A percentile compares a stretch with the other conserved stretches of the same genome.
Conservation (phyloP, 2,888 invertebrate genomes). For the Philonicus albiceps region DNA sequence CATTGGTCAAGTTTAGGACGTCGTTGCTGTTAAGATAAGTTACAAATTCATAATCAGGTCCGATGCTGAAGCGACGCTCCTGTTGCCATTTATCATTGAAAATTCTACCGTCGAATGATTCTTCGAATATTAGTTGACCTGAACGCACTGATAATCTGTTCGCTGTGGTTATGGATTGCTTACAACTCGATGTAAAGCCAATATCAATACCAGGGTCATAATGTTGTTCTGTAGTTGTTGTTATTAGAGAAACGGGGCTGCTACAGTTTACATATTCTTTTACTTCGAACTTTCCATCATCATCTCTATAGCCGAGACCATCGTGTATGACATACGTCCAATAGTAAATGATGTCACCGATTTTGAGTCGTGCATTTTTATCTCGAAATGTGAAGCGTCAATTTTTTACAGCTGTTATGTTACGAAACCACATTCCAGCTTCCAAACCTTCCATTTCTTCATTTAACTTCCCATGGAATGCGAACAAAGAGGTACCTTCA, state of each 20-base stretch:
- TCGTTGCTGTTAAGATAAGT: constrained; percentile 50
- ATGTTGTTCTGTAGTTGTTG: background rate
- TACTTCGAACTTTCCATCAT: constrained; percentile 60
- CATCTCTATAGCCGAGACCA: constrained; percentile 73
- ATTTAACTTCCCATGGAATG: constrained; percentile 79
- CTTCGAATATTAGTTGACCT: constrained; percentile 57
- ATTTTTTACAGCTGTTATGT: constrained; percentile 69
- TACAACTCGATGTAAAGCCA: background rate
- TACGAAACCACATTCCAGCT: constrained; percentile 69
- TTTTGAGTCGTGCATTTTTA: constrained; percentile 66
- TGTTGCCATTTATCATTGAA: constrained; percentile 53
- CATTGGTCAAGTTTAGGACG: constrained; percentile 51
- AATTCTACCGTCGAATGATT: constrained; percentile 53
- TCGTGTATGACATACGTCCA: constrained; percentile 79
- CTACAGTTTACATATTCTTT: constrained; percentile 53
- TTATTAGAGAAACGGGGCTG: background rate
- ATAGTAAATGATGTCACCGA: constrained; percentile 75
- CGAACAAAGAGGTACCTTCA: constrained; percentile 75
- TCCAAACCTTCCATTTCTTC: constrained; percentile 75
- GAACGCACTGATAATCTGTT: constrained; percentile 51
- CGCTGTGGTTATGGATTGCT: background rate
- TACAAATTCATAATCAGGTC: constrained; percentile 58
- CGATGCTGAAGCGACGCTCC: constrained; percentile 56
- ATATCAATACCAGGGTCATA: too few species aligned
- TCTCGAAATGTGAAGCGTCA: constrained; percentile 76